Base-by-base conservation (phyloP, 2,888 invertebrate genomes). In the Hirtodrosophila alboralis region DNA sequence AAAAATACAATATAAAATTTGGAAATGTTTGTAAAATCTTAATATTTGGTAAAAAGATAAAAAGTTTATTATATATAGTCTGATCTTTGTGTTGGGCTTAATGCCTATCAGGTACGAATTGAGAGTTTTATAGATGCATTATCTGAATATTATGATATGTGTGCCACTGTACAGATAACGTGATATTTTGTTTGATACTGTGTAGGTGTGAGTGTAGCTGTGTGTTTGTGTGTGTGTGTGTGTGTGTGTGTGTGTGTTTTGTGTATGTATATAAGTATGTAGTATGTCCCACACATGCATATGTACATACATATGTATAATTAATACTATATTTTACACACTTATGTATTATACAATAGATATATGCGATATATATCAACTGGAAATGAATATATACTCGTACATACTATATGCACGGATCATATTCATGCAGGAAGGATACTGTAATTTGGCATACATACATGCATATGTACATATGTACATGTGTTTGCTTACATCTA, bases 121-220 rank as follows among this genome's bases (percentile, higher is more conserved):
- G 51, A 58, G 38, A 48, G 26, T 23, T 49, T 54, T 34, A n/a
- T 27, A 37, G 34, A 43, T 51, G 59, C 64, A 52, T 31, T 45
- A 33, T 30, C 30, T 16, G 58, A 44, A 28, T 33, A 34, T 37
- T 36, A 45, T 62, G 41, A 30, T 58, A 48, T 57, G 43, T 48
- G 65, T 65, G 51, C 52, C 48, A 52, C 59, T 65, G 66, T 60
- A 45, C 38, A 53, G 27, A 52, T 58, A 45, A 52, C n/a, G 34
- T 45, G 18, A 34, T 21, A 26, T 59, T 31, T 18, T 34, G 31
- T 43, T 13, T 43, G 18, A n/a, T n/a, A n/a, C n/a, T n/a, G n/a
- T n/a, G n/a, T n/a, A n/a, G n/a, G n/a, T n/a, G n/a, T n/a, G n/a
- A 23, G 21, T 52, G 23, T 47, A 31, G 9, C 30, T 66, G 13